A percentile compares a stretch with the other conserved stretches of the same genome.
phyloP scores from a whole-genome alignment of 1,140 invertebrate genomes.

The Drosophila pectinifera region DNA sequence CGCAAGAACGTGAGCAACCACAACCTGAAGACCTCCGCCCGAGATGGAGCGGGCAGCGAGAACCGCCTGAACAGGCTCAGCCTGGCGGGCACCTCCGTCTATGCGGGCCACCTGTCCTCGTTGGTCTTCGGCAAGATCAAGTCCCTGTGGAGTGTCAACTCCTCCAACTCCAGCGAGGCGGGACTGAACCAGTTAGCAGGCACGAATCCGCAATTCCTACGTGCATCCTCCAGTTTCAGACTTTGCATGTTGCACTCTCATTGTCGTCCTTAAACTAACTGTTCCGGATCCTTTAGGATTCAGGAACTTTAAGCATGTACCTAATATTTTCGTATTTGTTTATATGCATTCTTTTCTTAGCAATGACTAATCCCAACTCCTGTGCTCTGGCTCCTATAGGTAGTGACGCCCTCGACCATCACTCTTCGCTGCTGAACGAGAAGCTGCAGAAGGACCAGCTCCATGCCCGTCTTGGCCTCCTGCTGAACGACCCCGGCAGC shows the following conservation, averaged over 20 bases:
- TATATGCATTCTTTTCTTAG: not conserved
- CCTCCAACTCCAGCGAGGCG: conserved; percentile 88
- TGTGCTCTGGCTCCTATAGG: conserved; percentile 34
- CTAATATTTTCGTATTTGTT: not conserved
- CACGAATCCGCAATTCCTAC: conserved; percentile 42
- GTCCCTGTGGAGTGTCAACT: conserved; percentile 92
- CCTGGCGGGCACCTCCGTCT: conserved; percentile 84
- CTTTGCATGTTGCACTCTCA: conserved; percentile 35
- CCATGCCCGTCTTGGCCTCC: conserved; percentile 93
- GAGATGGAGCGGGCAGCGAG: conserved; percentile 71
- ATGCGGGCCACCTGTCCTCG: conserved; percentile 90
- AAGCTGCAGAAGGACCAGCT: conserved; percentile 87
- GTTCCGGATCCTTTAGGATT: not conserved
- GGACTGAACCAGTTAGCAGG: conserved; percentile 91
- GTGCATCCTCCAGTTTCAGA: conserved; percentile 11
- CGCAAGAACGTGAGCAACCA: conserved; percentile 79
- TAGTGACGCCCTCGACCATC: conserved; percentile 67
- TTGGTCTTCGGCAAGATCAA: conserved; percentile 94
- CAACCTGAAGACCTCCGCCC: conserved; percentile 69
- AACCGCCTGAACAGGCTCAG: conserved; percentile 80
- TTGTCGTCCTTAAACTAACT: conserved; percentile 21
- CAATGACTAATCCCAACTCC: not conserved
- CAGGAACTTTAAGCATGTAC: conserved; percentile 4
- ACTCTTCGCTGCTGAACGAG: conserved; percentile 55
- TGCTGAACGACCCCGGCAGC: conserved; percentile 89